Percentiles rank a stretch among this genome's conserved stretches.
phyloP scores from a whole-genome alignment of 2,797 vertebrate species.

The Australoheros facetus region DNA sequence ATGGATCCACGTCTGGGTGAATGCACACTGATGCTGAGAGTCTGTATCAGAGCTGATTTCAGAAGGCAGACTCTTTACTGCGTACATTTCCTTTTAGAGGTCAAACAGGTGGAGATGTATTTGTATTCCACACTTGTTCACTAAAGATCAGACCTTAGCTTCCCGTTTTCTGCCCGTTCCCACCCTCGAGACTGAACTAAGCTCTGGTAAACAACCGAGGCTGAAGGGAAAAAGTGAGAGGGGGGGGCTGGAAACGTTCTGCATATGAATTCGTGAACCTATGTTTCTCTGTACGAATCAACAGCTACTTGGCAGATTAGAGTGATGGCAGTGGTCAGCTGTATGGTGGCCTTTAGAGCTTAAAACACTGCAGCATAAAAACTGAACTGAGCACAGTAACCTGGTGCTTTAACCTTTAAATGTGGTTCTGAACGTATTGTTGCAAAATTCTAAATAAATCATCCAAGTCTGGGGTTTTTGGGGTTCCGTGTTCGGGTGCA shows the following conservation, averaged over 20 bases:
- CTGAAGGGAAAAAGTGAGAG: background rate
- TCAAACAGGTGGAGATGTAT: background rate
- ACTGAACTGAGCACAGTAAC: no score
- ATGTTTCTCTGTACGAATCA: background rate
- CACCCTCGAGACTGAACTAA: background rate
- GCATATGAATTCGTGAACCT: background rate
- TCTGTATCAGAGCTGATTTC: background rate
- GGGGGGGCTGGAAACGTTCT: background rate
- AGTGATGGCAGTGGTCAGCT: background rate
- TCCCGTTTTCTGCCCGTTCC: background rate
- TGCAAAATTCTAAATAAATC: no score
- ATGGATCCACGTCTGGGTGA: background rate
- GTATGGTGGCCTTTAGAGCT: background rate
- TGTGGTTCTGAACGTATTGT: no score
- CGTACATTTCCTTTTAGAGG: background rate
- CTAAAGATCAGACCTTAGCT: background rate
- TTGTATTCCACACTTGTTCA: background rate
- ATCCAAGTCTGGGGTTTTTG: no score
- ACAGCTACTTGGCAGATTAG: background rate
- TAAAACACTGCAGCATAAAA: background rate
- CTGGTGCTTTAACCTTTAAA: no score
- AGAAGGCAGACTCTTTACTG: background rate
- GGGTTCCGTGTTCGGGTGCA: no score
- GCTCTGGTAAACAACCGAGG: constrained; percentile 4
- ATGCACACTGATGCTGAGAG: background rate